Evolutionary conservation across 2,113 vertebrate genomes (phyloP), one percentile per base, ranked within the genome.

Genomic region (Sapajus apella): DNA sequence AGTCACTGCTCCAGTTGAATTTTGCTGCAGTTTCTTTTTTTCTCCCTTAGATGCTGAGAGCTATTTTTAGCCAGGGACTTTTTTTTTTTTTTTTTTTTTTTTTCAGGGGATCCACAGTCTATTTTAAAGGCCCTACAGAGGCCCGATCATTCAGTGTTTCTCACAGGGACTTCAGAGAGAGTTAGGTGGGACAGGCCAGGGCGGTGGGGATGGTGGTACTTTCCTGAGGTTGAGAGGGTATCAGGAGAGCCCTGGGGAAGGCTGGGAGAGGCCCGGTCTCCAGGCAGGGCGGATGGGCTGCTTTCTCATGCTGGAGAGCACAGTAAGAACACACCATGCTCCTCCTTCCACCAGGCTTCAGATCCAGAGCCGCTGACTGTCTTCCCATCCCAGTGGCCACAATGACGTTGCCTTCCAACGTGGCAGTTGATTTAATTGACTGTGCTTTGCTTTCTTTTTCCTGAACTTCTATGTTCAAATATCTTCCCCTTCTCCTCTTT

Each of bases 21-120:
- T 97, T 96, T 97, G 96, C 97, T 97, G 96, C 98, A 95, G 94
- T 96, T 98, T 94, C 96, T 96, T 96, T 95, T 96, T 95, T 92
- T 66, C 87, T 97, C 72, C 93, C 93, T 75, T 97, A 73, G 98
- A 97, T 96, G 97, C 97, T 97, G 91, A 97, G 86, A 96, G 94
- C 79, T 98, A 98, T 97, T 98, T 98, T 98, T 97, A 97, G 93
- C 55, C 35, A 66, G 64, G 45, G 93, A 45, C 66, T 95, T 97
- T 73, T 84, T 89, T 70, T 77, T 68, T 68, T 45, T 58, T 56
- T 27, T 61, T 43, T 43, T 43, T 43, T 43, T 43, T 87, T 82
- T 93, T 91, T 21, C 83, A 97, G 97, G 97, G 97, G 96, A 98
- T 97, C 93, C 96, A 98, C 95, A 90, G 87, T 97, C 95, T 98